These are phyloP conservation scores for Drosophila neonasuta DNA, from an alignment of 2,888 invertebrate genomes.

Conservation along the genomic window DNA sequence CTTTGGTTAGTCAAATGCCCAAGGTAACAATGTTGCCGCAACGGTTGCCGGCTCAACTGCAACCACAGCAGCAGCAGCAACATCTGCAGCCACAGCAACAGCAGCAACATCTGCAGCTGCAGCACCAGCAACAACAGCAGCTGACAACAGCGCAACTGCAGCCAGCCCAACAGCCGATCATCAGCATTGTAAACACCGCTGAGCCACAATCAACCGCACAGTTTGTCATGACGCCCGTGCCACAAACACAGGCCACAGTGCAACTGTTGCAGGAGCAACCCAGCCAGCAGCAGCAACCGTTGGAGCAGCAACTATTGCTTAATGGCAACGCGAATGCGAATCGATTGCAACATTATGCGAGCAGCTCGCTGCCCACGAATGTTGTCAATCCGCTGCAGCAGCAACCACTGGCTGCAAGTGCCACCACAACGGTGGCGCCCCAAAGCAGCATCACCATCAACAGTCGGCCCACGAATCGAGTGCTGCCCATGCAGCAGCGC, in stretches of 20 bases:
- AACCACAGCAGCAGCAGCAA: constrained; percentile 30
- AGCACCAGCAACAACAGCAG: constrained; percentile 22
- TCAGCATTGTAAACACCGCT: constrained; percentile 47
- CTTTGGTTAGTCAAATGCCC: constrained; percentile 39
- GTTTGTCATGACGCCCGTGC: constrained; percentile 47
- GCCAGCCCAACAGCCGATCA: constrained; percentile 52
- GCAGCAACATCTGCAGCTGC: constrained; percentile 26
- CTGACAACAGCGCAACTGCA: constrained; percentile 35
- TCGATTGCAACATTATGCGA: constrained; percentile 62
- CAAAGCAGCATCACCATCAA: constrained; percentile 70
- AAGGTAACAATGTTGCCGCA: constrained; percentile 53
- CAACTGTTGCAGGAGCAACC: constrained; percentile 51
- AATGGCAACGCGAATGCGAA: constrained; percentile 38
- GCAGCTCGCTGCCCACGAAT: constrained; percentile 85
- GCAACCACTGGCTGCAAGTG: constrained; percentile 55
- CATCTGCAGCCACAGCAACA: constrained; percentile 24
- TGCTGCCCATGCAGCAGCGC: constrained; percentile 89
- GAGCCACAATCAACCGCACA: constrained; percentile 39
- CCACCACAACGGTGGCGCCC: constrained; percentile 71
- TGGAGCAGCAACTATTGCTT: constrained; percentile 45
- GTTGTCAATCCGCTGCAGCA: constrained; percentile 87
- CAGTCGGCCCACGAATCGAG: constrained; percentile 88
- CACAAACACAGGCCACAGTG: constrained; percentile 33
- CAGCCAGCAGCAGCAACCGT: constrained; percentile 25
- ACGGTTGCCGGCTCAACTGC: constrained; percentile 41